Evolutionary conservation across 2,888 invertebrate species (phyloP), one percentile per base, ranked within the genome.

Genomic region (Merodon equestris): DNA sequence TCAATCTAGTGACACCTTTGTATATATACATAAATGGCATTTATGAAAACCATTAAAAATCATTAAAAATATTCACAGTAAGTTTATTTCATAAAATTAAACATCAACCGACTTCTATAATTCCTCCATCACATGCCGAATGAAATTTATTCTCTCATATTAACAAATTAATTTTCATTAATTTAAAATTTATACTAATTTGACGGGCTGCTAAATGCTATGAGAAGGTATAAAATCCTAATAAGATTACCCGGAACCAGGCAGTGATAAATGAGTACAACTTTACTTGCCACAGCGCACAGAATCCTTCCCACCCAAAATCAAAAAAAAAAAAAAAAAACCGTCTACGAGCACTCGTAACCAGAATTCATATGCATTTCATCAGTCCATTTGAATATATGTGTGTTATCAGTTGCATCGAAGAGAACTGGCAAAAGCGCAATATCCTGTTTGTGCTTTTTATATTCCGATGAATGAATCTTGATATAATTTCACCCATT

Each of bases 381-480:
- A 36, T 10, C 5, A 10, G 67, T 72, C 57, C 38, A 10, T 64
- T 54, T 40, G 42, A 60, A 58, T 72, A 67, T 56, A 27, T 27
- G 27, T 38, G 44, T 48, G 47, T 79, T 79, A 79, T 79, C 79
- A 79, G 70, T 64, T 79, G 73, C 79, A 74, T 19, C 64, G n/a
- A 60, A 27, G 27, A 27, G 27, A 19, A 47, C 10, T 9, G 9
- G 34, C 13, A 73, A 79, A 79, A 79, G 79, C 79, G 79, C 79
- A 79, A 79, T 70, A 68, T 74, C 68, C 79, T 74, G 27, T 4
- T 27, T 27, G 27, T 38, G 45, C 38, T 27, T 34, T 54, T 48
- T 58, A 68, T 73, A 61, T 73, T 63, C 57, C 70, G 60, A 58
- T 73, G 73, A 73, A 79, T 79, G 79, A 79, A 79, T 47, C 27